Evolutionary conservation across 2,113 vertebrate species (phyloP), one percentile per base, ranked within the genome.

Genomic region (Calypte anna): DNA sequence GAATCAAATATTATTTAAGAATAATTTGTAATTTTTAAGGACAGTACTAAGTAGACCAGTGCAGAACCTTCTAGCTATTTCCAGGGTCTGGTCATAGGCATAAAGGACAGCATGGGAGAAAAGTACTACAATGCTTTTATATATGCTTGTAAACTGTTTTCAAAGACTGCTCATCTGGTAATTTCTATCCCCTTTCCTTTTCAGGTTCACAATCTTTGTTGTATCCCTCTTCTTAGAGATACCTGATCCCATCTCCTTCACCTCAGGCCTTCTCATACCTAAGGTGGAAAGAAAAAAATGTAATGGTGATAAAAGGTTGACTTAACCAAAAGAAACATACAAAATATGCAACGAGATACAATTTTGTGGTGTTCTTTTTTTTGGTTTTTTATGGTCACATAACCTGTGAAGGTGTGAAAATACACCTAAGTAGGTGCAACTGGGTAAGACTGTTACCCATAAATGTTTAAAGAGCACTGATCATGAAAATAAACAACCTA

Each of bases 331-430:
- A 67, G 5, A 25, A 75, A 58, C 3, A 10, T 27, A 21, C 4
- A 75, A 64, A 79, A 76, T 57, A 13, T 0, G 1, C 12, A 73
- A 19, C 6, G 66, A 51, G 0, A 3, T 22, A 25, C 13, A 14
- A 31, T 8, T 2, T 23, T 78, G 74, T 54, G 9, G 1, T 40
- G 14, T 1, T 27, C 0, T 12, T 57, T 54, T 25, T 33, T 73
- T 55, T 53, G 2, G 44, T 78, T 51, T 31, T 44, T 70, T 81
- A 15, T 23, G 36, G 9, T 50, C 24, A 17, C 7, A 12, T 20
- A 46, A 38, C 3, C 4, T 38, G 15, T 46, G 38, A 84, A 83
- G 27, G 59, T 38, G 15, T 46, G 38, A 86, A 83, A 27, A 63
- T 28, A 59, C 23, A 67, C 1, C 5, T 31, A 10, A 19, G 11